Base-by-base conservation (phyloP, 1,140 invertebrate species). In the Eriocheir sinensis region DNA sequence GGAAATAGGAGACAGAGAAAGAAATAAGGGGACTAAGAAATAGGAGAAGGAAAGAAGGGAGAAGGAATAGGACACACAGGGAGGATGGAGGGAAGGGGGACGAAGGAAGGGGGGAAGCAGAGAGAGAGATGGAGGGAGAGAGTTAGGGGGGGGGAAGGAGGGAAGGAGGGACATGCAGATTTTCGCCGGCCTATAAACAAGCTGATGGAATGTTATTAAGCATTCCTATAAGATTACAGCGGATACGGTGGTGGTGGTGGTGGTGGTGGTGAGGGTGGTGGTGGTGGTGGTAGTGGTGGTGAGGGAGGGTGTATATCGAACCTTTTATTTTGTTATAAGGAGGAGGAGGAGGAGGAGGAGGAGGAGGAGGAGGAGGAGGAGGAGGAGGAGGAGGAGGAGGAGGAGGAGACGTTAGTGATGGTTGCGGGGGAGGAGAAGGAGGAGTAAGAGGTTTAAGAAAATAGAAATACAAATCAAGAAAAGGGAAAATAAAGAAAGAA, bases 281-380 rank as follows among this genome's bases (percentile, higher is more conserved):
- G 48, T 53, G 48, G 48, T 53, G 48, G 48, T 15, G 12, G 60
- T 15, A n/a, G n/a, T 72, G n/a, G 60, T n/a, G 48, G 48, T 15
- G 15, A n/a, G 60, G 60, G 60, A n/a, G 60, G 12, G n/a, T 15
- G 48, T 53, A 53, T 53, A 53, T 53, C 48, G 48, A 53, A 53
- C 48, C 48, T 53, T 53, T 53, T 53, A 53, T 53, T 53, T 53
- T 53, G 48, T 53, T 53, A 9, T 53, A 53, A 34, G 17, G 81
- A 83, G 81, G 12, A 83, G 81, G 81, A 83, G 81, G 17, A 38
- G 81, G 81, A 81, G 80, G 80, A 81, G n/a, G 80, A 81, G 34
- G 80, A 81, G 80, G 80, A 81, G 34, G 80, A 81, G 80, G 44
- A 48, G n/a, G n/a, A n/a, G n/a, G n/a, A n/a, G n/a, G n/a, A n/a